These are phyloP conservation scores for Ctenopoma kingsleyae DNA, from an alignment of 2,797 vertebrate species.

Conservation along the genomic window DNA sequence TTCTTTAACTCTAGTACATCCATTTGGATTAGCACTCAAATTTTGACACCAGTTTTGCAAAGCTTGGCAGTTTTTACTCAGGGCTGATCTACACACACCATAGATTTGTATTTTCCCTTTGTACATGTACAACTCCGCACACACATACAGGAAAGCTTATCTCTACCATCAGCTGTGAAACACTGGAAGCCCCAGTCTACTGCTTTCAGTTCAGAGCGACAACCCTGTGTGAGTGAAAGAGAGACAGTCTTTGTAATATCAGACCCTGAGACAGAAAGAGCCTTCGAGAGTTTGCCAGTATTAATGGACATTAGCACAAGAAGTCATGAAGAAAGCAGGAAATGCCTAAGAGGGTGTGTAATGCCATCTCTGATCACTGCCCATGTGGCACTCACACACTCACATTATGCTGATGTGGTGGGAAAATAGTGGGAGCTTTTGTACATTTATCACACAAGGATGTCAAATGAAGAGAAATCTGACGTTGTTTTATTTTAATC, in stretches of 20 bases:
- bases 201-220: slow-evolving; percentile 35
- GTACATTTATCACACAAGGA: slow-evolving; percentile 18
- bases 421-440: slow-evolving; percentile 52
- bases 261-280: slow-evolving; percentile 64
- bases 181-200: slow-evolving; percentile 33
- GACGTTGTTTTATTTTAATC: background rate
- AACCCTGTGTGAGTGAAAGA: slow-evolving; percentile 42
- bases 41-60: slow-evolving; percentile 27
- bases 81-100: slow-evolving; percentile 9
- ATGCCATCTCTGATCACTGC: slow-evolving; percentile 79
- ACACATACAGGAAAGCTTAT: slow-evolving; percentile 64
- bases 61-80: slow-evolving; percentile 14
- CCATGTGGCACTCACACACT: slow-evolving; percentile 58
- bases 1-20: slow-evolving; percentile 20
- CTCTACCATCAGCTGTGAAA: slow-evolving; percentile 71
- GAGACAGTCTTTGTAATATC: slow-evolving; percentile 70
- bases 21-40: background rate
- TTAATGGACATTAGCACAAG: slow-evolving; percentile 78
- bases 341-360: slow-evolving; percentile 85
- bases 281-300: slow-evolving; percentile 65
- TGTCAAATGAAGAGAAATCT: slow-evolving; percentile 21
- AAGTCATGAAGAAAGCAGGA: slow-evolving; percentile 79
- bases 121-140: slow-evolving; percentile 25
- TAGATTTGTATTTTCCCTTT: slow-evolving; percentile 17
- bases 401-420: slow-evolving; percentile 65